Evolutionary conservation across 2,797 vertebrate genomes (phyloP).

Genomic region (Hyperoplus immaculatus): DNA sequence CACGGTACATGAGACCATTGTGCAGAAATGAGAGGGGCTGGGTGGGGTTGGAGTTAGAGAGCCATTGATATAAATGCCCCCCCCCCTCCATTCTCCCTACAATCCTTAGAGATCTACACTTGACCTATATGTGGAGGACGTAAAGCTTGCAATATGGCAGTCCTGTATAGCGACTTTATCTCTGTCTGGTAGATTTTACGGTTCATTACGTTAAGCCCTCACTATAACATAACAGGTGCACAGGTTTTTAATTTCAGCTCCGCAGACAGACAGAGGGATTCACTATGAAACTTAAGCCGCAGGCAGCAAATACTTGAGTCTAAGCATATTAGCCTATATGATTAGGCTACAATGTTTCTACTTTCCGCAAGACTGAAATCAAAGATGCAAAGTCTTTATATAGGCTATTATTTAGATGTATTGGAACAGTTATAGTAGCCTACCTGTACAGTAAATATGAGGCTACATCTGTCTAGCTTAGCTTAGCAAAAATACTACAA

Average conservation of each 20-base stretch:
- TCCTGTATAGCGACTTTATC: slow-evolving; percentile 32
- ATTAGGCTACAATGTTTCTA: neutral
- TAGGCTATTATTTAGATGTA: neutral
- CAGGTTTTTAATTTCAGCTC: slow-evolving; percentile 32
- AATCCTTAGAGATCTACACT: slow-evolving; percentile 64
- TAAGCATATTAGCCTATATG: neutral
- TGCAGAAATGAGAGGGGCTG: slow-evolving; percentile 69
- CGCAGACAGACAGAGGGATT: neutral
- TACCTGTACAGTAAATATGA: neutral
- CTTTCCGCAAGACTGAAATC: slow-evolving; percentile 10
- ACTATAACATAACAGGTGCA: neutral
- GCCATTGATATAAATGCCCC: slow-evolving; percentile 58
- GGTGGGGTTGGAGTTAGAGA: slow-evolving; percentile 62
- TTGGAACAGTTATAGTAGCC: neutral
- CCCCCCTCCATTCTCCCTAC: neutral
- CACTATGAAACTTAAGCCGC: neutral
- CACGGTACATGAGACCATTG: slow-evolving; percentile 68
- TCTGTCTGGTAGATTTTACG: slow-evolving; percentile 15
- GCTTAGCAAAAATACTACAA: neutral
- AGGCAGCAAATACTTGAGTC: neutral
- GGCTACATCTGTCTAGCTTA: neutral
- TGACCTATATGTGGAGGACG: slow-evolving; percentile 64
- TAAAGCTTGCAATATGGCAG: slow-evolving; percentile 44
- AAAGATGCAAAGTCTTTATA: neutral
- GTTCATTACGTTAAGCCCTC: slow-evolving; percentile 23